These are phyloP conservation scores for Empidonax traillii DNA, from an alignment of 2,113 vertebrate species.

Conservation along the genomic window DNA sequence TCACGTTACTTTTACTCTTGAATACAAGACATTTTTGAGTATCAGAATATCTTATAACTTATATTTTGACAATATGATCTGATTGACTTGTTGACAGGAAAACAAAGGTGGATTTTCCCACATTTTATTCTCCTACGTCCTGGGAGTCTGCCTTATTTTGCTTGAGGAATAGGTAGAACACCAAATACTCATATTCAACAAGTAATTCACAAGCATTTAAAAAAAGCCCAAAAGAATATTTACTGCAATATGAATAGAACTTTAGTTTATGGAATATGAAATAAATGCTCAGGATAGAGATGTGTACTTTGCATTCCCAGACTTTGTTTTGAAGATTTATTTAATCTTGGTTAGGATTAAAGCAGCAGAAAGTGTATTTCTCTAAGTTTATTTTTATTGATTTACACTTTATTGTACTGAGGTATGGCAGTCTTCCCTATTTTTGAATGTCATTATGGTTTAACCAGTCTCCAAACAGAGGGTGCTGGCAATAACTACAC, in stretches of 20 bases:
- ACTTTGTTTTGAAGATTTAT: neutral
- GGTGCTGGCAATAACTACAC: neutral
- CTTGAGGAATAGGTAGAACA: neutral
- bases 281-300: neutral
- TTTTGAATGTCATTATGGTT: neutral
- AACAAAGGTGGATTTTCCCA: neutral
- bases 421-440: neutral
- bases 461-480: neutral
- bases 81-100: rapidly evolving
- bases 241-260: neutral
- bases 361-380: neutral
- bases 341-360: neutral
- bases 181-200: neutral
- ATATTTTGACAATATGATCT: neutral
- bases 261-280: neutral
- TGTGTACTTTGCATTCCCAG: neutral
- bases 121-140: neutral
- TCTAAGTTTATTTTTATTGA: neutral
- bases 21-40: neutral
- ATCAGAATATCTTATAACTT: neutral
- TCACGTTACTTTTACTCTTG: neutral
- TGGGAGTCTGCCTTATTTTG: rapidly evolving
- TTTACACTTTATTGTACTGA: neutral
- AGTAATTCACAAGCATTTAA: neutral
- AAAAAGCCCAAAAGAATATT: neutral